phyloP scores from a whole-genome alignment of 64 coral and sea anemone species.

The Anthopleura sola region DNA sequence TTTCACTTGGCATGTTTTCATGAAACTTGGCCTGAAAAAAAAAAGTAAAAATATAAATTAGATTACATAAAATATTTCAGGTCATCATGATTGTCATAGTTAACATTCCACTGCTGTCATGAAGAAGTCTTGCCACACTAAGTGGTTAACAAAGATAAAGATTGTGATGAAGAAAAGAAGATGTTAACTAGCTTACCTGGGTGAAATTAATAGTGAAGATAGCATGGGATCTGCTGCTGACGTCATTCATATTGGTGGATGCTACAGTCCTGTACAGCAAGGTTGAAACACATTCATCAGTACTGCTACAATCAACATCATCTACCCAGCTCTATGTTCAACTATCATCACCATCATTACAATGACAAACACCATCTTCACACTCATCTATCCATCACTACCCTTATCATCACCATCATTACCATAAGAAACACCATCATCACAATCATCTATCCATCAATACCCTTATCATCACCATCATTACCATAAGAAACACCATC shows the following conservation, averaged over 20 bases:
- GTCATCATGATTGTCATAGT: too few species aligned
- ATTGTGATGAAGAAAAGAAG: too few species aligned
- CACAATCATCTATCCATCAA: too few species aligned
- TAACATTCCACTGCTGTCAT: too few species aligned
- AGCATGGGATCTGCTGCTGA: slow-evolving; percentile 92
- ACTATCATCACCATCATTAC: too few species aligned
- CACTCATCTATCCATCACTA: background rate
- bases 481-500: too few species aligned
- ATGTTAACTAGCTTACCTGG: slow-evolving; percentile 43
- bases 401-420: background rate
- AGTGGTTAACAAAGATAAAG: too few species aligned
- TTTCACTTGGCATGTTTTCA: slow-evolving; percentile 97
- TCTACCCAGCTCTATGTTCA: too few species aligned
- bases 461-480: too few species aligned
- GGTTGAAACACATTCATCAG: background rate
- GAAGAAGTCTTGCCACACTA: too few species aligned
- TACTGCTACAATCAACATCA: background rate
- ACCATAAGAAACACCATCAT: too few species aligned
- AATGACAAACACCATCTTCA: too few species aligned
- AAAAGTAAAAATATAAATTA: background rate
- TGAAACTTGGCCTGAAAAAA: slow-evolving; percentile 91
- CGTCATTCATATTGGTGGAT: slow-evolving; percentile 97
- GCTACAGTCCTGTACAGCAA: slow-evolving; percentile 69
- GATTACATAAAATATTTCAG: background rate
- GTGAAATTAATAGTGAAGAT: slow-evolving; percentile 96